A percentile compares a stretch with the other conserved stretches of the same genome.
Conservation (phyloP, 2,113 vertebrate genomes). For the Camarhynchus parvulus region DNA sequence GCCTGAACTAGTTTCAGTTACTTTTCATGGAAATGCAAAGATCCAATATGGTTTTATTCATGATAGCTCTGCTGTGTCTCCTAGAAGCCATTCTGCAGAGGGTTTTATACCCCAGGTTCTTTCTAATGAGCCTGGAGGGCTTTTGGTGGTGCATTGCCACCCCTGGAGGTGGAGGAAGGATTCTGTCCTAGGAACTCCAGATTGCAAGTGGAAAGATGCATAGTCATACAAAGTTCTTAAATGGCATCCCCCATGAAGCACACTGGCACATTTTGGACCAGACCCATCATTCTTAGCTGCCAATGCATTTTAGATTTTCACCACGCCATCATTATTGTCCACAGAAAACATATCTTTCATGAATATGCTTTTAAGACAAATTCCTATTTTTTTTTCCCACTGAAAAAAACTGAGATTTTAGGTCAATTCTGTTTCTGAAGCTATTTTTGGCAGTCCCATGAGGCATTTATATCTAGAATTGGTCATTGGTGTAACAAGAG, state of each 20-base stretch:
- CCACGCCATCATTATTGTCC: not conserved
- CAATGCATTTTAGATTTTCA: not conserved
- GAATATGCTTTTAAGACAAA: not conserved
- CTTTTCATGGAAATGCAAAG: not conserved
- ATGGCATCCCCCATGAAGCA: not conserved
- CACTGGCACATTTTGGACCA: not conserved
- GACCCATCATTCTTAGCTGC: not conserved
- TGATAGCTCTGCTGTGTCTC: not conserved
- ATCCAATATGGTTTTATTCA: not conserved
- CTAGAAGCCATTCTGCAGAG: not conserved
- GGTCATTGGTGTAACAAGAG: not conserved
- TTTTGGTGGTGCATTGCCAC: not conserved
- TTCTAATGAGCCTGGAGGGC: not conserved
- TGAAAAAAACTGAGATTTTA: not conserved
- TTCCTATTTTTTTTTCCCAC: not conserved
- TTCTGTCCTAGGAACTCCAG: not conserved
- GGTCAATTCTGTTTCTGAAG: not conserved
- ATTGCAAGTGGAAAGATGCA: not conserved
- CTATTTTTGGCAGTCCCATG: not conserved
- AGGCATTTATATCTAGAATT: not conserved
- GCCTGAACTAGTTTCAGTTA: not conserved
- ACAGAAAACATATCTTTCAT: not conserved
- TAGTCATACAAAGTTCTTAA: not conserved
- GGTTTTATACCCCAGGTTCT: not conserved
- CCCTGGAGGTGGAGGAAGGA: not conserved